Evolutionary conservation across 1,140 invertebrate species (phyloP).

Genomic region (Hypothenemus hampei): DNA sequence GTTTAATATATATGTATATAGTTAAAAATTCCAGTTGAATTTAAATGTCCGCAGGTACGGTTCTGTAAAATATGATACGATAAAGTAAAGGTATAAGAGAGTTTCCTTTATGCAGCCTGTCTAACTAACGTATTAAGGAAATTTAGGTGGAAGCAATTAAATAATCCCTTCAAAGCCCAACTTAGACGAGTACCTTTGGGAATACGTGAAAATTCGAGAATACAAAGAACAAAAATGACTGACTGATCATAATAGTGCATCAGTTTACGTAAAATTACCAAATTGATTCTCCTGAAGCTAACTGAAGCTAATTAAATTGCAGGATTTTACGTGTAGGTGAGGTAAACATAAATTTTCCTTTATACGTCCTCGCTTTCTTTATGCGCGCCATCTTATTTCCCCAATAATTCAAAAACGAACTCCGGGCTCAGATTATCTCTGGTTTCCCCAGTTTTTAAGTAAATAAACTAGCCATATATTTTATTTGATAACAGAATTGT

Average conservation of each 20-base stretch:
- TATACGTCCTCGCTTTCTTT: conserved; percentile 12
- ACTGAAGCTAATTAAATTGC: no score
- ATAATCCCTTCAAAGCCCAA: conserved; percentile 44
- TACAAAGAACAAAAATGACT: conserved; percentile 27
- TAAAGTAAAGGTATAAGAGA: conserved; percentile 39
- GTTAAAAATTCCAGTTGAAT: not conserved
- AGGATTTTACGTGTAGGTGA: not conserved
- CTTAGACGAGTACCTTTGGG: conserved; percentile 39
- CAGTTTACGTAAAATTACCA: no score
- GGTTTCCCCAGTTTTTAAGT: conserved; percentile 27
- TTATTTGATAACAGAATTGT: conserved; percentile 26
- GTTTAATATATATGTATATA: not conserved
- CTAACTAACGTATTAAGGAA: conserved; percentile 43
- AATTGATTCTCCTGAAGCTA: no score
- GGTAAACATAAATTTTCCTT: conserved; percentile 5
- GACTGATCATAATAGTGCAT: no score
- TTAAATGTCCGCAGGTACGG: not conserved
- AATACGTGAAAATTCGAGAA: conserved; percentile 28
- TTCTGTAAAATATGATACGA: conserved; percentile 21
- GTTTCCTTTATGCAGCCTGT: conserved; percentile 38
- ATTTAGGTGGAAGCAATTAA: conserved; percentile 41
- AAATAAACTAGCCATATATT: conserved; percentile 29
- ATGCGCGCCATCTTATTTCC: conserved; percentile 16
- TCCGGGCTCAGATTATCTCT: conserved; percentile 22
- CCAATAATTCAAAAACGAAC: conserved; percentile 22